Evolutionary conservation across 2,797 vertebrate species (phyloP).

Genomic region (Alfaro cultratus): DNA sequence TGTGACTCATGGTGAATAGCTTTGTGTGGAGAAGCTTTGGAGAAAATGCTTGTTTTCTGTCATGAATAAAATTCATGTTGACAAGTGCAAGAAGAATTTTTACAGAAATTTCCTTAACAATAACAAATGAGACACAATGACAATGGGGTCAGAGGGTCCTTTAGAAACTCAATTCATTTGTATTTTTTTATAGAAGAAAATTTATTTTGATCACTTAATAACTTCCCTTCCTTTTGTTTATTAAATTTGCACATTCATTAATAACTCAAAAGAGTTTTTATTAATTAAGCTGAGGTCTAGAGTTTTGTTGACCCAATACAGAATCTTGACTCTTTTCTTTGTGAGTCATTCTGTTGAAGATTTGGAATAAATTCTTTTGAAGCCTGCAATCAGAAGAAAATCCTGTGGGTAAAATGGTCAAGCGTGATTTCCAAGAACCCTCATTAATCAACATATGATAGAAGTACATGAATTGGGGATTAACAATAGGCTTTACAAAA

Average conservation of each 20-base stretch:
- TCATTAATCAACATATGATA: neutral
- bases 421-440: neutral
- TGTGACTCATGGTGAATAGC: conserved; percentile 42
- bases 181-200: neutral
- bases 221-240: neutral
- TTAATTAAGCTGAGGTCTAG: neutral
- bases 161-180: neutral
- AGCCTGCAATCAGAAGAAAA: neutral
- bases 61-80: conserved; percentile 18
- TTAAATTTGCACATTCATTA: neutral
- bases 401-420: neutral
- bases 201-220: neutral
- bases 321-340: neutral
- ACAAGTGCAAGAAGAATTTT: neutral
- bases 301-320: neutral
- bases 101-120: neutral
- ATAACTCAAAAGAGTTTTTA: neutral
- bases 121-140: neutral
- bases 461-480: neutral
- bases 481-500: no score
- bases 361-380: neutral
- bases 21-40: conserved; percentile 31
- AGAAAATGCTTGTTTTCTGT: conserved; percentile 13
- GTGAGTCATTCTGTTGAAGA: neutral
- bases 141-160: neutral